Conservation (phyloP, 1,140 invertebrate species). For the Drosophila nikananu region DNA sequence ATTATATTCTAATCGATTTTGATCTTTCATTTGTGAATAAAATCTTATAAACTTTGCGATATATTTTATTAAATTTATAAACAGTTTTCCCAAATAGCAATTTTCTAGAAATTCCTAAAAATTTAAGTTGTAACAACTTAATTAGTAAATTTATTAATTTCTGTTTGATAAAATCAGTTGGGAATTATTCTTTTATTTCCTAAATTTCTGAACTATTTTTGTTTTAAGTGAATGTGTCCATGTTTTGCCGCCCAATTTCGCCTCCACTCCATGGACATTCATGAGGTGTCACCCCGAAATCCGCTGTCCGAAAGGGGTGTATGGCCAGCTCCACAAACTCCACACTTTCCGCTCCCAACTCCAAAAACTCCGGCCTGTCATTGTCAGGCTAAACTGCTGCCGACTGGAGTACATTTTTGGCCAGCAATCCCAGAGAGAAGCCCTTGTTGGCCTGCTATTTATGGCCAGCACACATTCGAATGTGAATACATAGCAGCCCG, state of each 20-base stretch:
- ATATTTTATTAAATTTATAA: background rate
- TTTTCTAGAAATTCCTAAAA: background rate
- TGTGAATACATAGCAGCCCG: constrained; percentile 18
- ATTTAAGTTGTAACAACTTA: too few species aligned
- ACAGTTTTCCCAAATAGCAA: background rate
- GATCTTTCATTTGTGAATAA: too few species aligned
- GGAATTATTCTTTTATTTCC: background rate
- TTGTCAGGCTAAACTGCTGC: constrained; percentile 74
- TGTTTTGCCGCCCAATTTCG: constrained; percentile 34
- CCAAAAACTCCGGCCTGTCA: constrained; percentile 69
- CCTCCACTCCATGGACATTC: constrained; percentile 56
- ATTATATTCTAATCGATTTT: too few species aligned
- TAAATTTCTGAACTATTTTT: background rate
- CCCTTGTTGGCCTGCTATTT: constrained; percentile 62
- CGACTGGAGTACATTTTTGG: constrained; percentile 72
- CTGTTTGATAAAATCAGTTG: too few species aligned
- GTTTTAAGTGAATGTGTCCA: constrained; percentile 12
- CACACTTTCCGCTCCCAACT: constrained; percentile 22
- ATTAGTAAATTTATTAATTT: too few species aligned
- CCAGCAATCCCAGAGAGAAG: constrained; percentile 17
- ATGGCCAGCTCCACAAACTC: constrained; percentile 43
- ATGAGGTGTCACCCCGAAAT: constrained; percentile 74
- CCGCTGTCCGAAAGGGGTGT: constrained; percentile 18
- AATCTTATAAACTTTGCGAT: too few species aligned
- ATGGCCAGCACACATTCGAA: constrained; percentile 43